phyloP scores from a whole-genome alignment of 1,140 invertebrate species.

The Caenorhabditis brenneri region DNA sequence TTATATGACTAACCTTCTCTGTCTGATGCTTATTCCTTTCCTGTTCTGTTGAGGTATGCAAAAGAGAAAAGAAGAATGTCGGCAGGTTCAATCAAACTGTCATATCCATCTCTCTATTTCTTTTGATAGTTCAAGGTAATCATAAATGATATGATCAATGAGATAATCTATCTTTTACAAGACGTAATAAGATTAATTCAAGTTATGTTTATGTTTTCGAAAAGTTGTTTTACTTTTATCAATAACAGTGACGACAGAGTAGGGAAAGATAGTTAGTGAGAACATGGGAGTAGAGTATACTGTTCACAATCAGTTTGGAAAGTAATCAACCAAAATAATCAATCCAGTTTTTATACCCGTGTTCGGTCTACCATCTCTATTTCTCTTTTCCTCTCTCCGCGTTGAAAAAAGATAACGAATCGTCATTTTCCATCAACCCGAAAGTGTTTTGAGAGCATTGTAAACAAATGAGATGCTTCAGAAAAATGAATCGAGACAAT shows the following conservation, averaged over 20 bases:
- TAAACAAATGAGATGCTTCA: neutral
- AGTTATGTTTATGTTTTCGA: neutral
- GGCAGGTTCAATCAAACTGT: constrained; percentile 29
- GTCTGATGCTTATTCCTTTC: constrained; percentile 34
- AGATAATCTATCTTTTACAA: constrained; percentile 24
- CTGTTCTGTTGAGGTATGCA: neutral
- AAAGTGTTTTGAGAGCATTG: constrained; percentile 11
- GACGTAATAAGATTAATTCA: neutral
- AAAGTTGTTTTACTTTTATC: neutral
- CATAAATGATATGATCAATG: constrained; percentile 37
- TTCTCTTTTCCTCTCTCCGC: neutral
- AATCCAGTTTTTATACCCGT: constrained; percentile 8
- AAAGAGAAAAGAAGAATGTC: neutral
- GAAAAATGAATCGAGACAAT: neutral
- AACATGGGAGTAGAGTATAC: neutral
- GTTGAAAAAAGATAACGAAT: neutral
- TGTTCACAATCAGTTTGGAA: neutral
- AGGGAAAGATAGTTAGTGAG: neutral
- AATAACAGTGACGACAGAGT: neutral
- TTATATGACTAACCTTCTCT: neutral
- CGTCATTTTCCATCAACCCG: neutral
- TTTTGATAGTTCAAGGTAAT: constrained; percentile 28
- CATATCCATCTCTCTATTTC: neutral
- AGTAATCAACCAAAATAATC: neutral
- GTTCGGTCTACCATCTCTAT: neutral